Evolutionary conservation across 2,888 invertebrate genomes (phyloP).

Genomic region (Elysia crispata): DNA sequence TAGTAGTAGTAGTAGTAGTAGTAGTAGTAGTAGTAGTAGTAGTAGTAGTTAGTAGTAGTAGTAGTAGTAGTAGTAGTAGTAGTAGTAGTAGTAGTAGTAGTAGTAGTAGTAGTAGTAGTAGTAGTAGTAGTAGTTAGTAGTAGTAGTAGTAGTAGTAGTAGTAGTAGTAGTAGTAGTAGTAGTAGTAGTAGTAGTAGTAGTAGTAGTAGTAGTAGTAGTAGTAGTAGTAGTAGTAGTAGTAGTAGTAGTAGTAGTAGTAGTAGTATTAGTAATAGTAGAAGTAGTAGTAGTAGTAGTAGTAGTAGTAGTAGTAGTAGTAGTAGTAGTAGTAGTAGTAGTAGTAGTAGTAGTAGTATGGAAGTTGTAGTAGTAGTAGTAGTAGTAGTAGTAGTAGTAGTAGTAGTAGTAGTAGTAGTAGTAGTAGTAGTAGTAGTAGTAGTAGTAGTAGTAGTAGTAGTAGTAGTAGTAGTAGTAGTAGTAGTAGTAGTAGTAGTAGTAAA

Average conservation of each 20-base stretch:
- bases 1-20: slow-evolving; percentile 41
- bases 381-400: slow-evolving; percentile 2
- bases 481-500: slow-evolving; percentile 1
- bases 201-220: slow-evolving; percentile 51
- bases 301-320: not conserved
- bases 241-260: too few species aligned
- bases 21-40: slow-evolving; percentile 32
- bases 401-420: not conserved
- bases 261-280: too few species aligned
- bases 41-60: too few species aligned
- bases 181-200: slow-evolving; percentile 51
- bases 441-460: slow-evolving; percentile 1
- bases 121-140: too few species aligned
- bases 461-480: slow-evolving; percentile 4
- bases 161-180: slow-evolving; percentile 52
- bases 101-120: slow-evolving; percentile 24
- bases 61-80: slow-evolving; percentile 26
- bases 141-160: slow-evolving; percentile 47
- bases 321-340: too few species aligned
- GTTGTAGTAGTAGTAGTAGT: too few species aligned
- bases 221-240: slow-evolving; percentile 36
- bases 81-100: slow-evolving; percentile 28
- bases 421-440: slow-evolving; percentile 9
- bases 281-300: slow-evolving; percentile 2
- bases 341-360: too few species aligned